Evolutionary conservation across 2,113 vertebrate genomes (phyloP), one percentile per base, ranked within the genome.

Genomic region (Vicugna pacos): DNA sequence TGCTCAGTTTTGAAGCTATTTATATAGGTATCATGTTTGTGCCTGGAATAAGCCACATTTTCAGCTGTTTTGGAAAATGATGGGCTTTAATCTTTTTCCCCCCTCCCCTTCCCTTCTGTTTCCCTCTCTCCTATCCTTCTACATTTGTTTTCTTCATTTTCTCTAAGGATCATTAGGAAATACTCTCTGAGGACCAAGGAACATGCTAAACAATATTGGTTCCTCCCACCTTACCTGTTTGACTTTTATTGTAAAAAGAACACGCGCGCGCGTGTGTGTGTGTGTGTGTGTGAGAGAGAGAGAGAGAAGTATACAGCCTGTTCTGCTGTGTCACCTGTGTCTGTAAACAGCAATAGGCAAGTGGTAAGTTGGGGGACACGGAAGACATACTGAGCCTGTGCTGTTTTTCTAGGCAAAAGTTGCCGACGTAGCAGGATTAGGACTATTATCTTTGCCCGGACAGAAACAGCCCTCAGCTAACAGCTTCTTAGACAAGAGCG

Each of bases 201-300:
- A 4, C 24, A 50, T 22, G 35, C 12, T 52, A 4, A 75, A 26
- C 22, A 85, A 28, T 69, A 12, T 52, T 28, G 26, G 4, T 52
- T 56, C 12, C 35, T 54, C 12, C 14, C 26, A 32, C 11, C 16
- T 79, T 72, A 20, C 28, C 30, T 54, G 10, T 30, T 17, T 81
- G 58, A 52, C 35, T 4, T 88, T 64, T 32, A n/a, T 28, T 46
- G 16, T 54, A 15, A 58, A 48, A 73, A 35, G 9, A 32, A 26
- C 54, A 5, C 50, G 3, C 3, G 1, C 62, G 11, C n/a, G 46
- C 30, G 9, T 19, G 0, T n/a, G 17, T 42, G 0, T 50, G 6
- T 35, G 35, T 35, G 35, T 35, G 35, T 35, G 35, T 35, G 2
- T 35, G 35, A 2, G 35, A 2, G 35, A 35, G 35, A 35, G 35